A percentile compares a stretch with the other conserved stretches of the same genome.
These are phyloP conservation scores for Leistus spinibarbis DNA, from an alignment of 2,888 invertebrate genomes.

Conservation along the genomic window DNA sequence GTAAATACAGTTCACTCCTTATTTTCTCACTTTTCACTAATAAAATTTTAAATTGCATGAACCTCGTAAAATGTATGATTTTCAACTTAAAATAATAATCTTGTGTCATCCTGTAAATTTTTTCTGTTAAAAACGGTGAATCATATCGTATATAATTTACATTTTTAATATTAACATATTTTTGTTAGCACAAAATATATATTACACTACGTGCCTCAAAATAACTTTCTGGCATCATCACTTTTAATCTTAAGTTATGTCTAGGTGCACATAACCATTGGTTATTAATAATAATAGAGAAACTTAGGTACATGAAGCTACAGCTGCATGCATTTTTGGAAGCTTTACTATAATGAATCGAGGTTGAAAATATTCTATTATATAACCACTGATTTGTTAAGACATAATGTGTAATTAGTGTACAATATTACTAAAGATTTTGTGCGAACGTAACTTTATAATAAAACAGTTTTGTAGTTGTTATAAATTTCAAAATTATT, in stretches of 20 bases:
- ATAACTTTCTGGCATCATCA: neutral
- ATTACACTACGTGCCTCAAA: neutral
- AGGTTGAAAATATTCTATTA: no score
- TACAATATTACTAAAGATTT: no score
- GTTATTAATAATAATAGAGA: neutral
- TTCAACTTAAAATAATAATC: neutral
- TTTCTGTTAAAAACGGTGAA: neutral
- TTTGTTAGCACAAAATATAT: neutral
- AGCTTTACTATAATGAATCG: no score
- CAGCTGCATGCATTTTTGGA: no score
- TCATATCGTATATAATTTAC: neutral
- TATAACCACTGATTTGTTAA: no score
- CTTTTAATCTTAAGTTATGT: neutral
- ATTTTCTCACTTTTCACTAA: neutral
- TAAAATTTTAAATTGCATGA: neutral
- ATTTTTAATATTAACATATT: neutral
- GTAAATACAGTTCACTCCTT: neutral
- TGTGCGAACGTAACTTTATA: no score
- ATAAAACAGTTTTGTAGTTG: no score
- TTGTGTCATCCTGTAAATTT: neutral
- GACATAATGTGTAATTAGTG: no score
- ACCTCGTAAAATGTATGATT: neutral
- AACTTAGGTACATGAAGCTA: no score
- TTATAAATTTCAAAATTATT: no score
- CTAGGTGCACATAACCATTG: neutral